Conservation (phyloP, 2,113 vertebrate genomes). For the Pteronura brasiliensis region DNA sequence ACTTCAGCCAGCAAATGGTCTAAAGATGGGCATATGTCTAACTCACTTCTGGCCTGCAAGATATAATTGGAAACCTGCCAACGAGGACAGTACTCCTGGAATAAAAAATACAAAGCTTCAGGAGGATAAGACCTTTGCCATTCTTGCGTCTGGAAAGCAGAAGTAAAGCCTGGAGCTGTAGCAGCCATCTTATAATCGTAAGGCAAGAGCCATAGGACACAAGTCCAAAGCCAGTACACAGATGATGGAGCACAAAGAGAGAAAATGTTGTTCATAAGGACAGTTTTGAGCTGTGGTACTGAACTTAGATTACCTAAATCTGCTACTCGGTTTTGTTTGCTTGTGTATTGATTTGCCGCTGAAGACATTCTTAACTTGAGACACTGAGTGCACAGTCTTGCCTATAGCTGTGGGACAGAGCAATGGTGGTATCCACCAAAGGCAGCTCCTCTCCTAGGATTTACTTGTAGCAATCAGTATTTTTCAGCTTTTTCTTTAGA, state of each 20-base stretch:
- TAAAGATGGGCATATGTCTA: not conserved
- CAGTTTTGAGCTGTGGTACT: not conserved
- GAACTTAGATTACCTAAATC: not conserved
- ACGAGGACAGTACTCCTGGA: not conserved
- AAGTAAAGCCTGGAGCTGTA: not conserved
- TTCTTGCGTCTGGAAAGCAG: not conserved
- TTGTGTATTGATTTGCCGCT: not conserved
- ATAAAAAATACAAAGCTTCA: constrained; percentile 23
- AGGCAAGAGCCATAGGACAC: not conserved
- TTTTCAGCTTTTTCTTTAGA: not conserved
- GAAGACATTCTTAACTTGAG: not conserved
- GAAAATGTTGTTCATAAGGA: not conserved
- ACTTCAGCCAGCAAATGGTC: not conserved
- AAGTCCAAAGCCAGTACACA: not conserved
- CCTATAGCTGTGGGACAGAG: not conserved
- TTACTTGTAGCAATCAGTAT: not conserved
- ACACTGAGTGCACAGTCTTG: not conserved
- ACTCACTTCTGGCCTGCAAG: not conserved
- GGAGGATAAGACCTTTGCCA: not conserved
- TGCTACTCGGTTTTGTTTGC: not conserved
- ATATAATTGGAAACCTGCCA: not conserved
- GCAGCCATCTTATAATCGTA: not conserved
- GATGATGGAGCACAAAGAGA: not conserved
- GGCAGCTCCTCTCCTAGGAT: not conserved
- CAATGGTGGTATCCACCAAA: not conserved